A percentile compares a stretch with the other conserved stretches of the same genome.
Evolutionary conservation across 2,888 invertebrate species (phyloP).

Genomic region (Hemistola chrysoprasaria): DNA sequence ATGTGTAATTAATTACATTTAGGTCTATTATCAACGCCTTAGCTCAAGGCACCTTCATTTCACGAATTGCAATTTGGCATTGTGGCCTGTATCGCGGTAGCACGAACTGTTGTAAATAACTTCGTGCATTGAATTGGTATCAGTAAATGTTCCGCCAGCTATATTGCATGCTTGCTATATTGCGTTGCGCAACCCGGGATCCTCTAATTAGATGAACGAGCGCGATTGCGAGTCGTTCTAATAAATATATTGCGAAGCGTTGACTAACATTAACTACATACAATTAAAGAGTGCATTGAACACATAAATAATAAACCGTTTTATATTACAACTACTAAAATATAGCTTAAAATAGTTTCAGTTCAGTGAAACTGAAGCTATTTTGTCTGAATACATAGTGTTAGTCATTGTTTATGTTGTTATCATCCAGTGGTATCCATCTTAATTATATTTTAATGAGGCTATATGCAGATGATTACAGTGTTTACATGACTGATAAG

Average conservation of each 20-base stretch:
- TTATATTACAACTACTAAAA: too few species aligned
- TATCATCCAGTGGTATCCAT: slow-evolving; percentile 26
- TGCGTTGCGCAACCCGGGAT: slow-evolving; percentile 43
- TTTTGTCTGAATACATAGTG: too few species aligned
- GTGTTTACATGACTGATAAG: slow-evolving; percentile 44
- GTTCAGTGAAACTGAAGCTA: too few species aligned
- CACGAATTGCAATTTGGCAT: slow-evolving; percentile 2
- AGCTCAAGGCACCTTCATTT: not conserved
- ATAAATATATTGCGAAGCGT: slow-evolving; percentile 44
- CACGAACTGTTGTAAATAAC: slow-evolving; percentile 36
- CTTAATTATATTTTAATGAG: slow-evolving; percentile 43
- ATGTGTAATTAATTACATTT: too few species aligned
- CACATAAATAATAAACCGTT: too few species aligned
- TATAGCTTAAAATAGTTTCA: too few species aligned
- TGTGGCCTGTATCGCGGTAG: slow-evolving; percentile 25
- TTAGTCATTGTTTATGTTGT: slow-evolving; percentile 37
- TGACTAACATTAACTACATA: slow-evolving; percentile 23
- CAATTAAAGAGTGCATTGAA: too few species aligned
- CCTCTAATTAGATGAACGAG: slow-evolving; percentile 61
- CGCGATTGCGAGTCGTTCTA: slow-evolving; percentile 49
- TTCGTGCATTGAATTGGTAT: slow-evolving; percentile 32
- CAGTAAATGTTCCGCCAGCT: slow-evolving; percentile 34
- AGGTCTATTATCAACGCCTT: too few species aligned
- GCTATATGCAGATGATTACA: slow-evolving; percentile 50
- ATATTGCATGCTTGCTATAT: slow-evolving; percentile 35